A percentile compares a stretch with the other conserved stretches of the same genome.
These are phyloP conservation scores for Agrenia bidenticulata DNA, from an alignment of 2,888 invertebrate species.

Conservation along the genomic window DNA sequence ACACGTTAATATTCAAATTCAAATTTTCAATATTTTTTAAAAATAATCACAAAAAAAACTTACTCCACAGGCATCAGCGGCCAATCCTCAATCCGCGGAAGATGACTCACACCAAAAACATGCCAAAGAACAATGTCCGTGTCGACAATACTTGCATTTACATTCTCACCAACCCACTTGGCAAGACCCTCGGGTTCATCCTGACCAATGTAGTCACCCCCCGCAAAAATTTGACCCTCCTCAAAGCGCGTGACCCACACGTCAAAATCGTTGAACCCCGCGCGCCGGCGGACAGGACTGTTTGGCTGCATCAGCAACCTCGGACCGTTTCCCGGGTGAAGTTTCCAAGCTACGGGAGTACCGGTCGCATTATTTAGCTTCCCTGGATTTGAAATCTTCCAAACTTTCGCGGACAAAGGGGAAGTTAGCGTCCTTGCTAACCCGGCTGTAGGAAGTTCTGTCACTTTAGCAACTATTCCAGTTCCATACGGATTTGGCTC, in stretches of 20 bases:
- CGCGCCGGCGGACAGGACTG: constrained; percentile 27
- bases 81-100: constrained; percentile 34
- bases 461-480: constrained; percentile 27
- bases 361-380: constrained; percentile 16
- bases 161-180: constrained; percentile 12
- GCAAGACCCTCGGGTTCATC: constrained; percentile 21
- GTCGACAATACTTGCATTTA: constrained; percentile 12
- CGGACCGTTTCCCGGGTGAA: constrained; percentile 19
- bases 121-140: constrained; percentile 31
- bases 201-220: constrained; percentile 27
- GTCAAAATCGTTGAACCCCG: constrained; percentile 32
- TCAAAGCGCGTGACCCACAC: constrained; percentile 36
- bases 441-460: constrained; percentile 12
- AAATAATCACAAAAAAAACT: too few species aligned
- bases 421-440: constrained; percentile 22
- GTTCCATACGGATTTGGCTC: constrained; percentile 33
- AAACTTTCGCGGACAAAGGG: constrained; percentile 15
- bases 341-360: constrained; percentile 28
- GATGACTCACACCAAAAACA: constrained; percentile 24
- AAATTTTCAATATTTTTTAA: background rate
- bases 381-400: constrained; percentile 26
- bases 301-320: constrained; percentile 21
- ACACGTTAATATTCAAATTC: background rate
- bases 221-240: constrained; percentile 36
- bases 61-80: constrained; percentile 44